Conservation (phyloP, 2,113 vertebrate species). For the Ptyas mucosa region DNA sequence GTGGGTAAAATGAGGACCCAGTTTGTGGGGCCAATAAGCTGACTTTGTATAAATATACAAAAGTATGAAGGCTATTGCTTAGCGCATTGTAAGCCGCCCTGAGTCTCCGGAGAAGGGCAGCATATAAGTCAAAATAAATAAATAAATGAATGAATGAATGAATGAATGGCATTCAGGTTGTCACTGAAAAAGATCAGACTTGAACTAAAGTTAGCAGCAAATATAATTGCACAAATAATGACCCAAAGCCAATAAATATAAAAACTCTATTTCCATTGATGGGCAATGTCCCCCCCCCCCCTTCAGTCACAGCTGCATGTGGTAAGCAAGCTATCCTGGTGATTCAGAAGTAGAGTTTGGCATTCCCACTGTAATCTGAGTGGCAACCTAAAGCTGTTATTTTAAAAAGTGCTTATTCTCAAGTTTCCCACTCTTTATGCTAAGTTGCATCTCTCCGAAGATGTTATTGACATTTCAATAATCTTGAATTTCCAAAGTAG, state of each 20-base stretch:
- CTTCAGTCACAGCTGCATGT: slow-evolving; percentile 47
- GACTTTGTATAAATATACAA: too few relatives aligned
- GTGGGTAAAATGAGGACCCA: too few relatives aligned
- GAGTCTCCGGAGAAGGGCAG: too few relatives aligned
- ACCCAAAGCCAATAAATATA: slow-evolving; percentile 41
- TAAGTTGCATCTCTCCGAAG: slow-evolving; percentile 7
- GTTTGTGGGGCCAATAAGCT: too few relatives aligned
- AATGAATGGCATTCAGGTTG: slow-evolving; percentile 27
- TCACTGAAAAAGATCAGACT: not conserved
- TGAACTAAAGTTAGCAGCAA: slow-evolving; percentile 24
- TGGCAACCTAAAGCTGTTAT: slow-evolving; percentile 56
- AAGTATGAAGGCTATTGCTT: too few relatives aligned
- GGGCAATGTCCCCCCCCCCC: slow-evolving; percentile 22
- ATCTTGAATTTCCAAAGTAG: slow-evolving; percentile 24
- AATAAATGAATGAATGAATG: too few relatives aligned
- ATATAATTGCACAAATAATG: slow-evolving; percentile 41
- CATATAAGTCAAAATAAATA: too few relatives aligned
- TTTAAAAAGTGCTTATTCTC: slow-evolving; percentile 27
- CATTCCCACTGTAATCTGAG: slow-evolving; percentile 58
- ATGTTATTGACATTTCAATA: slow-evolving; percentile 7
- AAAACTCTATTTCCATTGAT: slow-evolving; percentile 42
- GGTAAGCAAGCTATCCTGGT: slow-evolving; percentile 33
- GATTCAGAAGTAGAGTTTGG: slow-evolving; percentile 50
- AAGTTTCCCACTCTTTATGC: not conserved
- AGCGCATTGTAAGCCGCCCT: too few relatives aligned